Evolutionary conservation across 2,797 vertebrate genomes (phyloP).

Genomic region (Cossypha caffra): DNA sequence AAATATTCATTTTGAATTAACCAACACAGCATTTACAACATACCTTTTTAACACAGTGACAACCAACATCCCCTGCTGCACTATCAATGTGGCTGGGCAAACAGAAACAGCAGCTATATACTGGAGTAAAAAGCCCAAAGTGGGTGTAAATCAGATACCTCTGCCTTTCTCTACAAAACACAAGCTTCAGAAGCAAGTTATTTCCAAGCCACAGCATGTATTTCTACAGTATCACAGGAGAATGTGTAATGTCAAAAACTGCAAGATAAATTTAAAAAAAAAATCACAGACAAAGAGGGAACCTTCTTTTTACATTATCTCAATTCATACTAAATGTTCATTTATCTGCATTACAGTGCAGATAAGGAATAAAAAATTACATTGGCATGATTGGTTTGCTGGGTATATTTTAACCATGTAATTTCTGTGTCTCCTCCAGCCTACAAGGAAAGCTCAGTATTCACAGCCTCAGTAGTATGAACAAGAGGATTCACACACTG

Average conservation of each 20-base stretch:
- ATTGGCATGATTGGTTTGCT: neutral
- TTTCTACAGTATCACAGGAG: neutral
- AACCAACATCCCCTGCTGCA: neutral
- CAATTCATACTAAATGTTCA: neutral
- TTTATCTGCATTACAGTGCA: slow-evolving; percentile 5
- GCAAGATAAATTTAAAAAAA: neutral
- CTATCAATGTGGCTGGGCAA: neutral
- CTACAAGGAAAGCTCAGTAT: neutral
- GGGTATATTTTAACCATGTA: neutral
- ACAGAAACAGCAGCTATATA: neutral
- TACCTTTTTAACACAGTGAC: neutral
- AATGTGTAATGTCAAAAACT: neutral
- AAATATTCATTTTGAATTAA: neutral
- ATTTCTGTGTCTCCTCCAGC: neutral
- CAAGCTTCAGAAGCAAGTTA: neutral
- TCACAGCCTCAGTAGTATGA: neutral
- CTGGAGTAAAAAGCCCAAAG: neutral
- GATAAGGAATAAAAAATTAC: neutral
- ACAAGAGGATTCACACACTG: neutral
- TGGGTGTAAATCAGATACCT: too few relatives aligned
- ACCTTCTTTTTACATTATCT: neutral
- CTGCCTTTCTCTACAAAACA: neutral
- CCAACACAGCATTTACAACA: neutral
- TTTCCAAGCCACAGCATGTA: neutral
- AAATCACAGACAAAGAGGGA: neutral